Base-by-base conservation (phyloP, 2,888 invertebrate genomes). In the Notodonta dromedarius region DNA sequence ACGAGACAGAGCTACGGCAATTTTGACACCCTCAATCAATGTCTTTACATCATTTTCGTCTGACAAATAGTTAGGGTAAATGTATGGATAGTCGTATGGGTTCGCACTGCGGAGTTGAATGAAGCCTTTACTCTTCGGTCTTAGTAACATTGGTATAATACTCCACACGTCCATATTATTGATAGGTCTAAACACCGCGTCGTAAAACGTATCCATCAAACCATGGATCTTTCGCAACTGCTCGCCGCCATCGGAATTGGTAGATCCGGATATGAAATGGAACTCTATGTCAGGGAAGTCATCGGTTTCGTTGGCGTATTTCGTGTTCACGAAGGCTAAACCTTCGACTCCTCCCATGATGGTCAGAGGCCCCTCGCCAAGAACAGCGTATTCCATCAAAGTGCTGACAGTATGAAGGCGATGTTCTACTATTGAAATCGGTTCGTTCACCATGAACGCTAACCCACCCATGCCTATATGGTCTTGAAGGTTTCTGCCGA, bases 271-370 rank as follows among this genome's bases (percentile, higher is more conserved):
- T 50, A 97, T 95, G 76, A 98, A 98, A 85, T 98, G 98, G 76
- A 98, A 96, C 81, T 98, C 97, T 46, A 98, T 97, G 75, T 98
- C 98, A 0, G 98, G 98, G 84, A 96, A 97, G 81, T 98, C 98
- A 1, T 96, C 95, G 0, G 96, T 94, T 0, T 94, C 95, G 74
- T 98, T 98, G 0, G 95, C 96, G 77, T 96, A 98, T 83, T 97
- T 97, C 0, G 98, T 98, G 70, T 97, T 97, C 14, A 98, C 96
- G 84, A 97, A 98, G 0, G 96, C 98, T n/a, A 98, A 85, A 0
- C 97, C 97, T 89, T 98, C 98, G 0, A 98, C 98, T 0, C 98
- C 98, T 0, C 98, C 98, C 83, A 98, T 94, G 3, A 98, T 96
- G 0, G 98, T 98, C 42, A 98, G 86, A 0, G 97, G 98, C 0